Percentiles rank a stretch among this genome's conserved stretches.
phyloP scores from a whole-genome alignment of 1,140 invertebrate genomes.

The Zaprionus davidi region DNA sequence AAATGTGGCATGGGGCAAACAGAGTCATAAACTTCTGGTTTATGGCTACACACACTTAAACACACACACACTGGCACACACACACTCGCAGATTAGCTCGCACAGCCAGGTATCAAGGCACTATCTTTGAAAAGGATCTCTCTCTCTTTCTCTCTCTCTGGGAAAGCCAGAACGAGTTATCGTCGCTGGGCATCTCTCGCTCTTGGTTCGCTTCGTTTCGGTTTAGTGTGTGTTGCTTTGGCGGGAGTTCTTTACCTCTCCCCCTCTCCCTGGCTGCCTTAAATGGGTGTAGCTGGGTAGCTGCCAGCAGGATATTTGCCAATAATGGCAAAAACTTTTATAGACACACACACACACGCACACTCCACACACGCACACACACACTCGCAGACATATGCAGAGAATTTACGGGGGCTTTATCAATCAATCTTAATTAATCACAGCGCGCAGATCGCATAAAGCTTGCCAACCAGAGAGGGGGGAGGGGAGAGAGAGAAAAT shows the following conservation, averaged over 20 bases:
- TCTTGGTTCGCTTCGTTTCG: slow-evolving; percentile 12
- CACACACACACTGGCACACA: slow-evolving; percentile 34
- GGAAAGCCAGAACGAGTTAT: slow-evolving; percentile 72
- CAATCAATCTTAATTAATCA: slow-evolving; percentile 84
- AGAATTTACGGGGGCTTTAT: slow-evolving; percentile 65
- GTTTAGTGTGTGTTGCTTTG: slow-evolving; percentile 38
- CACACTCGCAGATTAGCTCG: slow-evolving; percentile 21
- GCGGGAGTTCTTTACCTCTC: slow-evolving; percentile 13
- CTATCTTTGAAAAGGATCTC: slow-evolving; percentile 67
- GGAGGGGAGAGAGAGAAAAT: background rate
- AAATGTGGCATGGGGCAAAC: slow-evolving; percentile 65
- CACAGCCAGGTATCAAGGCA: slow-evolving; percentile 35
- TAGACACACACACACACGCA: slow-evolving; percentile 63
- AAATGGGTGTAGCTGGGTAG: slow-evolving; percentile 46
- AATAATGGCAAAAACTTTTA: slow-evolving; percentile 81
- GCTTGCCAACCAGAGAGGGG: slow-evolving; percentile 27
- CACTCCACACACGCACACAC: slow-evolving; percentile 30
- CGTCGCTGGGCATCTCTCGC: slow-evolving; percentile 63
- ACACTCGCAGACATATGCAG: slow-evolving; percentile 26
- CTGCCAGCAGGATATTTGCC: slow-evolving; percentile 80
- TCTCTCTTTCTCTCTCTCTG: slow-evolving; percentile 8
- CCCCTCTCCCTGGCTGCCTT: slow-evolving; percentile 10
- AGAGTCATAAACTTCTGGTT: slow-evolving; percentile 79
- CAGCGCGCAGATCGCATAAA: slow-evolving; percentile 77
- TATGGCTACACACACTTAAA: slow-evolving; percentile 50